phyloP scores from a whole-genome alignment of 35 echinoderm and acorn worm species.

The Ptychodera flava region DNA sequence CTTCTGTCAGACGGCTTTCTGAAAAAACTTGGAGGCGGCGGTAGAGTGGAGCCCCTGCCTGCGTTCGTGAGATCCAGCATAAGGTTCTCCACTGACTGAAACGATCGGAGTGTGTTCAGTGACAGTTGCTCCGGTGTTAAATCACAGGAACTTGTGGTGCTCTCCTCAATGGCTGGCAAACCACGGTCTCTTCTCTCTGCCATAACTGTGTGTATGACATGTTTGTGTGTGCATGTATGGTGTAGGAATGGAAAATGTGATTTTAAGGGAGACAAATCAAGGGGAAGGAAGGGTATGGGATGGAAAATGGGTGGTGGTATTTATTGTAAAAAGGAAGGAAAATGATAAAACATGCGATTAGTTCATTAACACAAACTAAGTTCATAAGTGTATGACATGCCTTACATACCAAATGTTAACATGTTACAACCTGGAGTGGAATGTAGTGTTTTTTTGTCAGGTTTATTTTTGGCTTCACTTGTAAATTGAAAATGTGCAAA shows the following conservation, averaged over 20 bases:
- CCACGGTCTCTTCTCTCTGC: constrained; percentile 58
- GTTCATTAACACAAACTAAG: neutral
- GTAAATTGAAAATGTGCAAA: too few species aligned
- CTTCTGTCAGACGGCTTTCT: neutral
- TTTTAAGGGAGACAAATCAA: neutral
- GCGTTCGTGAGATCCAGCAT: constrained; percentile 68
- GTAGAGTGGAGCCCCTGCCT: neutral
- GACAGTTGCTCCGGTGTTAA: neutral
- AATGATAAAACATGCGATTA: neutral
- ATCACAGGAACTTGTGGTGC: constrained; percentile 4
- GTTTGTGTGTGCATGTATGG: constrained; percentile 12
- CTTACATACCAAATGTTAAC: too few species aligned
- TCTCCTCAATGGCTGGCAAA: constrained; percentile 3
- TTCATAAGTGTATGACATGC: too few species aligned
- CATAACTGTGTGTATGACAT: constrained; percentile 49
- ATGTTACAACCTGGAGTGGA: too few species aligned
- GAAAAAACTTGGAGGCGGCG: neutral
- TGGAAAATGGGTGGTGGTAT: neutral
- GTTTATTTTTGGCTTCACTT: too few species aligned
- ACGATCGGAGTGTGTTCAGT: constrained; percentile 25
- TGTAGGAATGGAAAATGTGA: neutral
- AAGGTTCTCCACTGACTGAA: constrained; percentile 60
- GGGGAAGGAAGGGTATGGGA: neutral
- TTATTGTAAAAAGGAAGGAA: neutral
- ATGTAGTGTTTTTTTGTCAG: too few species aligned